A percentile compares a stretch with the other conserved stretches of the same genome.
Evolutionary conservation across 1,140 invertebrate species (phyloP).

Genomic region (Plectrocnemia conspersa): DNA sequence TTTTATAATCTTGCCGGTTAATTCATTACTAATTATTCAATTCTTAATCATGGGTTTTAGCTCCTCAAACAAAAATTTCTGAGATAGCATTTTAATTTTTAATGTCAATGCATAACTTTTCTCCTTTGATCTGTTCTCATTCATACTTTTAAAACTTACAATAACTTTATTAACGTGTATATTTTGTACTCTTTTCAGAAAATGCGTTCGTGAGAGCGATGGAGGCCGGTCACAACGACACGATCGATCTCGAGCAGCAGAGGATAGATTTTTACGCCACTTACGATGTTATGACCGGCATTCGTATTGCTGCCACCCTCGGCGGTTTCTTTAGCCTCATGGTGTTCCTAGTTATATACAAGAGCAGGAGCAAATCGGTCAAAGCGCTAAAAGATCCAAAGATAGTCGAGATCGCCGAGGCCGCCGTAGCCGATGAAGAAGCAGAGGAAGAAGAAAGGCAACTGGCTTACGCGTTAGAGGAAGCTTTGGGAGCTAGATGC

Average conservation of each 20-base stretch:
- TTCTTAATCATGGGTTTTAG: too few relatives aligned
- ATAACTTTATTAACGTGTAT: too few relatives aligned
- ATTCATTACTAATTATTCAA: too few relatives aligned
- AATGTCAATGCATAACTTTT: too few relatives aligned
- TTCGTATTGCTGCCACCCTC: slow-evolving; percentile 80
- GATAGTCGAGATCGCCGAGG: slow-evolving; percentile 60
- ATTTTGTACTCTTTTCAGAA: slow-evolving; percentile 24
- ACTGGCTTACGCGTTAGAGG: slow-evolving; percentile 65
- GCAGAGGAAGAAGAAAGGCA: slow-evolving; percentile 69
- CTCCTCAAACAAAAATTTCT: too few relatives aligned
- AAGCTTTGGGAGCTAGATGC: slow-evolving; percentile 53
- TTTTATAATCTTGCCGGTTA: too few relatives aligned
- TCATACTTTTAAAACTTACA: too few relatives aligned
- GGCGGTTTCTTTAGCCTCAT: slow-evolving; percentile 84
- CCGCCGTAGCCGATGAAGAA: slow-evolving; percentile 67
- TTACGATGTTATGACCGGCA: slow-evolving; percentile 87
- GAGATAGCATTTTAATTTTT: too few relatives aligned
- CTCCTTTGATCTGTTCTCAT: too few relatives aligned
- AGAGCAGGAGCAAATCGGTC: slow-evolving; percentile 70
- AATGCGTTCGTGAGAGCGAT: slow-evolving; percentile 29
- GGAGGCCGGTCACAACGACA: slow-evolving; percentile 30
- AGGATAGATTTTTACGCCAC: slow-evolving; percentile 79
- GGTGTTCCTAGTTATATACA: slow-evolving; percentile 82
- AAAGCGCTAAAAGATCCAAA: slow-evolving; percentile 65
- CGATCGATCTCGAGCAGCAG: slow-evolving; percentile 51